phyloP scores from a whole-genome alignment of 1,140 invertebrate species.

The Mycetomoellerius zeteki region DNA sequence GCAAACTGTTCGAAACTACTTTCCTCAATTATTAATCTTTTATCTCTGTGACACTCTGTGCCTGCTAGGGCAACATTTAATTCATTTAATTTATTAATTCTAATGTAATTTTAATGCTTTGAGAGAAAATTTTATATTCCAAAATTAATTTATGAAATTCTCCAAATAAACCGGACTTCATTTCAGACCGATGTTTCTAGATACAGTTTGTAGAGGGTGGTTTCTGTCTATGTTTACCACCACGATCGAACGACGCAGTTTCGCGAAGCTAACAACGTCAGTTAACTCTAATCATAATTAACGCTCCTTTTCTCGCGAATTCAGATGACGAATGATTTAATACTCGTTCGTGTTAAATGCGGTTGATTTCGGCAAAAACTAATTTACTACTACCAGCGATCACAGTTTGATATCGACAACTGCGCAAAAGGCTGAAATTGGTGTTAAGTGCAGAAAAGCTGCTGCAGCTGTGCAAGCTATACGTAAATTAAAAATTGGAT shows the following conservation, averaged over 20 bases:
- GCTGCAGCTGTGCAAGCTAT: not conserved
- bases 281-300: slow-evolving; percentile 2
- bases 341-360: not conserved
- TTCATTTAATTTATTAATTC: slow-evolving; percentile 5
- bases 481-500: not conserved
- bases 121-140: not conserved
- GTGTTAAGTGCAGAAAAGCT: slow-evolving; percentile 26
- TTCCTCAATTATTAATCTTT: not conserved
- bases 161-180: not conserved
- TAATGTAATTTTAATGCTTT: not conserved
- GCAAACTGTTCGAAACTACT: not conserved
- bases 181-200: not conserved
- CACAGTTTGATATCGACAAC: slow-evolving; percentile 32
- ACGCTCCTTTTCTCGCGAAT: not conserved
- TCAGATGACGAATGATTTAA: not conserved
- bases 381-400: not conserved
- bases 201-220: not conserved
- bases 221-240: slow-evolving; percentile 7
- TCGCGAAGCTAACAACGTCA: not conserved
- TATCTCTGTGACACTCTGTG: not conserved
- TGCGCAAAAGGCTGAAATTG: slow-evolving; percentile 38
- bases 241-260: not conserved
- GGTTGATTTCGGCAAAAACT: slow-evolving; percentile 13
- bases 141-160: not conserved
- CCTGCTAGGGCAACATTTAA: not conserved